Evolutionary conservation across 2,797 vertebrate genomes (phyloP), one percentile per base, ranked within the genome.

Genomic region (Fratercula arctica): DNA sequence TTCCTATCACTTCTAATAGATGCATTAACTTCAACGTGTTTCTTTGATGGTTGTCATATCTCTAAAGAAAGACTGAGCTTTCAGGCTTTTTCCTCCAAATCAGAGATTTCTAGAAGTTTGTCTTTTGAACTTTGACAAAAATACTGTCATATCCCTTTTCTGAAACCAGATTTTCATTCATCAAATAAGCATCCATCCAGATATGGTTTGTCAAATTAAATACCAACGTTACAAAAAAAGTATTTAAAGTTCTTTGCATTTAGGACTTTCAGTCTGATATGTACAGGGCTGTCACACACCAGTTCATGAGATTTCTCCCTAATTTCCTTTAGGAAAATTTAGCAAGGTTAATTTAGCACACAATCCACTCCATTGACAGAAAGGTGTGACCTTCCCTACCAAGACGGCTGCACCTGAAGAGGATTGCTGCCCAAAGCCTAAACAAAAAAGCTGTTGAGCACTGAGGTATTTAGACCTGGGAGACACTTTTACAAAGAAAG

Each of bases 71-170:
- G 9, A 60, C 5, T 57, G 16, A 41, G 15, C 10, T 84, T 57
- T 9, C 17, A 57, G 7, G 10, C 1, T 60, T 46, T 45, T 16
- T 23, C 11, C 5, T 21, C 8, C 6, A 51, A 68, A 70, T 3
- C 2, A 50, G 21, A 76, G 23, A 66, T 15, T 77, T 68, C 35
- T 39, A 12, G 16, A 76, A 53, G 14, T 24, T 25, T 66, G 3
- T n/a, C 29, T 76, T 75, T 39, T 37, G 29, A 90, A 56, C 23
- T 64, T 66, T 9, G 8, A 13, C 6, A 45, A 86, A 66, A 92
- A 41, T 19, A 15, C 2, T 33, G 9, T 4, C 16, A 28, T 6
- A 57, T 57, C 1, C 0, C 15, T 15, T 50, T 48, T 19, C 19
- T 50, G 23, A 66, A 77, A 37, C 11, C 13, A 19, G 8, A 66